Conservation (phyloP, 2,113 vertebrate genomes). For the Pelusios castaneus region DNA sequence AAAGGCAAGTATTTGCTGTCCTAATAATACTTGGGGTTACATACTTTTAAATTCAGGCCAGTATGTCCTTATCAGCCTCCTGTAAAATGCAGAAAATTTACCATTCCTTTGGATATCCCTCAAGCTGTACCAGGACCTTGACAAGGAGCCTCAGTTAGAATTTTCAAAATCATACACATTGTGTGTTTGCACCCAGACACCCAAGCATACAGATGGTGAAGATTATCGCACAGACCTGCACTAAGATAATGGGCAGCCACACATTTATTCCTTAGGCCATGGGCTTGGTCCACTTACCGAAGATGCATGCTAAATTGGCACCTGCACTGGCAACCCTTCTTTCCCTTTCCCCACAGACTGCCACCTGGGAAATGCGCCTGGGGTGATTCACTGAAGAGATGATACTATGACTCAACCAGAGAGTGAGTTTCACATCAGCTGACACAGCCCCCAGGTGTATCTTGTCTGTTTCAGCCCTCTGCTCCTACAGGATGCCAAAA, state of each 20-base stretch:
- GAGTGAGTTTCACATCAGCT: fast-evolving
- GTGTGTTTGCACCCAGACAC: fast-evolving
- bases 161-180: neutral
- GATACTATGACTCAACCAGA: fast-evolving
- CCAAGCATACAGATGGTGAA: fast-evolving
- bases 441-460: fast-evolving
- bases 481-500: fast-evolving
- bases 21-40: neutral
- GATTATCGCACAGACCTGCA: fast-evolving
- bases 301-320: neutral
- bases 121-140: neutral
- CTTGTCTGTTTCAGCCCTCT: neutral
- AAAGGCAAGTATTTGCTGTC: neutral
- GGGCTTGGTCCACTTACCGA: neutral
- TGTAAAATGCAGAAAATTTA: neutral
- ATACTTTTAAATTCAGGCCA: neutral
- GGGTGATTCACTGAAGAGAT: fast-evolving
- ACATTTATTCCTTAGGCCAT: neutral
- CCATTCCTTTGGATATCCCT: fast-evolving
- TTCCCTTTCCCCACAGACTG: neutral
- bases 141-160: neutral
- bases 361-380: fast-evolving
- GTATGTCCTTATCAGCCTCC: fast-evolving
- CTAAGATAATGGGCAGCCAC: neutral
- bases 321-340: neutral